These are phyloP conservation scores for Microcaecilia unicolor DNA, from an alignment of 2,797 vertebrate genomes.

Conservation along the genomic window DNA sequence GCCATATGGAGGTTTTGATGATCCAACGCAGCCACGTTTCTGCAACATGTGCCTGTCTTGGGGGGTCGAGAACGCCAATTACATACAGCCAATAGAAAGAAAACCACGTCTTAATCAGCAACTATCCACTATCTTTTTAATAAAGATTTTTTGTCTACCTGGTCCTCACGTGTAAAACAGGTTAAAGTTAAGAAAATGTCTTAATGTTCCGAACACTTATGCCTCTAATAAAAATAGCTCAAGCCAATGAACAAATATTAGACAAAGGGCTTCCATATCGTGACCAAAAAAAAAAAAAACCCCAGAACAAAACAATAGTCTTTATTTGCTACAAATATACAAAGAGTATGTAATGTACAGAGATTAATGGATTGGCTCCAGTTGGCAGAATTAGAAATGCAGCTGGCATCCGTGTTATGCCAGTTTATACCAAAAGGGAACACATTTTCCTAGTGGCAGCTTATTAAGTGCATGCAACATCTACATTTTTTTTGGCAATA, in stretches of 20 bases:
- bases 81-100: too few species aligned
- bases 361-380: constrained; percentile 7
- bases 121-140: too few species aligned
- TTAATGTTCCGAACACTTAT: too few species aligned
- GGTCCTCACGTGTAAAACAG: too few species aligned
- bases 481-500: constrained; percentile 20
- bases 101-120: too few species aligned
- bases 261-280: neutral
- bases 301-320: neutral
- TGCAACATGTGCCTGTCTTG: too few species aligned
- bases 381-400: neutral
- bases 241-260: constrained; percentile 4
- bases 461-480: constrained; percentile 14
- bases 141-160: too few species aligned
- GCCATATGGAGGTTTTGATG: too few species aligned
- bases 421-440: constrained; percentile 6
- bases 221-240: neutral
- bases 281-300: constrained; percentile 15
- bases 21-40: too few species aligned
- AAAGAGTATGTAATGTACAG: neutral
- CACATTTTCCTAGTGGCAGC: constrained; percentile 12
- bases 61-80: too few species aligned
- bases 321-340: constrained; percentile 2
- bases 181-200: too few species aligned
- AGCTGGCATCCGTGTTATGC: neutral